A percentile compares a stretch with the other conserved stretches of the same genome.
These are phyloP conservation scores for Platygyra sinensis DNA, from an alignment of 64 coral and sea anemone genomes.

Conservation along the genomic window DNA sequence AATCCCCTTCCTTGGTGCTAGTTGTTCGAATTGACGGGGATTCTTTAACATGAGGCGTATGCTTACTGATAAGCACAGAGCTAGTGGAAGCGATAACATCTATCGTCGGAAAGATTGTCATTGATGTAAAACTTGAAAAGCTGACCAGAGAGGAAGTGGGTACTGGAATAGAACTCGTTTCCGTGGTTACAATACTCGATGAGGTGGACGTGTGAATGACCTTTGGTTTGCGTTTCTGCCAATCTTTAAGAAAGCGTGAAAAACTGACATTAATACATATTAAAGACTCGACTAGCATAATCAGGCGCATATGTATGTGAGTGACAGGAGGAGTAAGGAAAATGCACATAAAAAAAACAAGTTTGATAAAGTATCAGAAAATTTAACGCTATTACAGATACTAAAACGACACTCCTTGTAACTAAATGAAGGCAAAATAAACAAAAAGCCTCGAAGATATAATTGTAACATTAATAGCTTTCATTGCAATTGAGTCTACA, in stretches of 20 bases:
- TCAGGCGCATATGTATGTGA: too few relatives aligned
- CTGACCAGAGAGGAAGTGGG: neutral
- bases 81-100: neutral
- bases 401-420: too few relatives aligned
- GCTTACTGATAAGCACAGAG: neutral
- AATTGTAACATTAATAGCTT: too few relatives aligned
- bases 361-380: too few relatives aligned
- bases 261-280: neutral
- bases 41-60: neutral
- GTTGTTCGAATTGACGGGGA: neutral
- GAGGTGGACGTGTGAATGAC: neutral
- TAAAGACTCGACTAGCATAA: too few relatives aligned
- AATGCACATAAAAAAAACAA: too few relatives aligned
- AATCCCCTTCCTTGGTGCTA: neutral
- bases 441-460: too few relatives aligned
- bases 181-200: neutral
- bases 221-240: neutral
- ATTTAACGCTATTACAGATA: too few relatives aligned
- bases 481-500: too few relatives aligned
- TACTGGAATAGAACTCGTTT: neutral
- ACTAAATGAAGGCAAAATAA: too few relatives aligned
- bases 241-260: neutral
- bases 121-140: neutral
- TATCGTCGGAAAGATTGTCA: neutral
- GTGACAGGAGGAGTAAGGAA: too few relatives aligned